Base-by-base conservation (phyloP, 2,113 vertebrate genomes). In the Prunella himalayana region DNA sequence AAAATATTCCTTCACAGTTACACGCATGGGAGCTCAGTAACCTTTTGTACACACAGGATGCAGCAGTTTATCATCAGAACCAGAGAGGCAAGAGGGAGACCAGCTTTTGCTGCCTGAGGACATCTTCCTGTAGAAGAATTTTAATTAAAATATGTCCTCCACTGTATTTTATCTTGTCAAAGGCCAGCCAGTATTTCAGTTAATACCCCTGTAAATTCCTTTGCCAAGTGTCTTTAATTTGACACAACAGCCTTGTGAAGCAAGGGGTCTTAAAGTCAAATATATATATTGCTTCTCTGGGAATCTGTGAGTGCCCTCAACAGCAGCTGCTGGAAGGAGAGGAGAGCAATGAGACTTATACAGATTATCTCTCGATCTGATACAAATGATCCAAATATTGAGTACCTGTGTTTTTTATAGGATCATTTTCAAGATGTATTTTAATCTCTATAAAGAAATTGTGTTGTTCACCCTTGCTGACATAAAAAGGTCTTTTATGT, bases 151-250 rank as follows among this genome's bases (percentile, higher is more conserved):
- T 64, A 8, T 66, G 33, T 44, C 24, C 53, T 84, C 51, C 4
- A 12, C 63, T 94, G 54, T 83, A 91, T 90, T 91, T 95, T 92
- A 65, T 92, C 65, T 86, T 87, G 19, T 59, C 53, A 88, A 88
- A 80, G 41, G 12, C 87, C 20, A 13, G 25, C 8, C 68, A 51
- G 10, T 57, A 68, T 69, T 87, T 94, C 80, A 82, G 66, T 87
- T 97, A 94, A 89, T 91, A 61, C 18, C 50, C 20, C 66, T 86
- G 31, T 81, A 93, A 78, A 78, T 93, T 92, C 56, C 22, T 88
- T 82, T 94, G 59, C 83, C 85, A 90, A 82, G 73, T 65, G 64
- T 88, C 68, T 82, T 97, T 93, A 93, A 82, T 95, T 78, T 92
- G 53, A 88, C 50, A 90, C 50, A 71, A 53, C 15, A 75, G 49